Evolutionary conservation across 2,888 invertebrate species (phyloP), one percentile per base, ranked within the genome.

Genomic region (Stomorhina lunata): DNA sequence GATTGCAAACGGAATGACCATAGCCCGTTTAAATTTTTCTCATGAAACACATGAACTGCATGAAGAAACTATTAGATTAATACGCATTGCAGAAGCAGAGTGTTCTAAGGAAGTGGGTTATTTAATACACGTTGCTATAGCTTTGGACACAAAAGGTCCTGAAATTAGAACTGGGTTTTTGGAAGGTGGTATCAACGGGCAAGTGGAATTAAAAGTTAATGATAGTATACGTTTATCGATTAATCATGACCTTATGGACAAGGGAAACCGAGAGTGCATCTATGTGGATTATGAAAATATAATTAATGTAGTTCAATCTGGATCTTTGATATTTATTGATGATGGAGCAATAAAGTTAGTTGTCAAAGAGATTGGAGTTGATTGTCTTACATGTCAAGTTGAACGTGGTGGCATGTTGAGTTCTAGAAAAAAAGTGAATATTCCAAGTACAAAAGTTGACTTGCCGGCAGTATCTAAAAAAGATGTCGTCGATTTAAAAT

Each of bases 381-480:
- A 93, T 86, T 92, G 92, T 53, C 90, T 99, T 53, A 91, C 92
- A 7, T 98, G 98, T 90, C 93, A 93, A 55, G 95, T 99, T 86
- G 98, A 98, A 91, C 98, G 98, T 90, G 99, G 99, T 85, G 99
- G 99, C 55, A 93, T 92, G 90, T 92, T 99, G 50, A 98, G 99
- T 0, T 97, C 96, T 68, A 95, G 96, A 86, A 98, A 99, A 91
- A 98, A 98, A 63, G 96, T 98, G 29, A 99, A 98, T 91, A 92
- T 99, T 29, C 98, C 98, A 0, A 98, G 98, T 2, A 94, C 97
- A 0, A 95, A 96, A 0, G 97, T 98, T 0, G 98, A 99, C 91
- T 92, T 99, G 84, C 99, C 99, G 0, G 97, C 98, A 0, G 98
- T 99, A 0, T 98, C 98, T 0, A 97, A 97, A 87, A 98, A 98